These are phyloP conservation scores for Euphydryas editha DNA, from an alignment of 2,888 invertebrate genomes.

Conservation along the genomic window DNA sequence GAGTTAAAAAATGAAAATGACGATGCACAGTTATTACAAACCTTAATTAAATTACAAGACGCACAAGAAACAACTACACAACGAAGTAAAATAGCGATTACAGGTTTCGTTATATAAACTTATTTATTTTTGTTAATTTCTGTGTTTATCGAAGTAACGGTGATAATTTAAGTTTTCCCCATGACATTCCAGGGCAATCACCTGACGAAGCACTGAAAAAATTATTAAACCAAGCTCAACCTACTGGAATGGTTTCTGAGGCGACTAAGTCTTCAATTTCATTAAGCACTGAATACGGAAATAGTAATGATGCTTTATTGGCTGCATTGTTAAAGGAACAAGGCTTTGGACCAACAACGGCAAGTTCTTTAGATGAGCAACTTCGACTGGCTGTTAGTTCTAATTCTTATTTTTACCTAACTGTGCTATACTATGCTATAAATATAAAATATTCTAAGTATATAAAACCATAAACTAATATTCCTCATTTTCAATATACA, in stretches of 20 bases:
- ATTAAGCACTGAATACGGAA: slow-evolving; percentile 82
- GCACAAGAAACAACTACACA: slow-evolving; percentile 73
- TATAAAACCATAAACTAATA: not conserved
- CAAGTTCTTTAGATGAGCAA: slow-evolving; percentile 84
- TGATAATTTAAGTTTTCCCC: not conserved
- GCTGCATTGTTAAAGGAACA: slow-evolving; percentile 88
- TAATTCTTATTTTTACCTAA: slow-evolving; percentile 39
- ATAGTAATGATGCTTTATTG: slow-evolving; percentile 87
- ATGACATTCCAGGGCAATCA: slow-evolving; percentile 65
- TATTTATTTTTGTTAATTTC: not conserved
- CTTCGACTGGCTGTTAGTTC: slow-evolving; percentile 82
- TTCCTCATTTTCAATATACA: slow-evolving; percentile 2
- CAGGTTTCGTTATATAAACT: slow-evolving; percentile 60
- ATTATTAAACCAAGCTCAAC: slow-evolving; percentile 65
- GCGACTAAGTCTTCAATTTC: slow-evolving; percentile 73
- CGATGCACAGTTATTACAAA: slow-evolving; percentile 76
- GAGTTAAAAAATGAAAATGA: slow-evolving; percentile 69
- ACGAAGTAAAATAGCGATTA: slow-evolving; percentile 69
- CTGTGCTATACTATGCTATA: not conserved
- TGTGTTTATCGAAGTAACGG: not conserved
- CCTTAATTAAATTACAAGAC: slow-evolving; percentile 76
- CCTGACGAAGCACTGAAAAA: slow-evolving; percentile 75
- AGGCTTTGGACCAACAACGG: slow-evolving; percentile 89
- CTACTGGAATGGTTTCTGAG: slow-evolving; percentile 68
- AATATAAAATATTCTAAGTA: not conserved